These are phyloP conservation scores for Calephelis virginiensis DNA, from an alignment of 1,140 invertebrate genomes.

Conservation along the genomic window DNA sequence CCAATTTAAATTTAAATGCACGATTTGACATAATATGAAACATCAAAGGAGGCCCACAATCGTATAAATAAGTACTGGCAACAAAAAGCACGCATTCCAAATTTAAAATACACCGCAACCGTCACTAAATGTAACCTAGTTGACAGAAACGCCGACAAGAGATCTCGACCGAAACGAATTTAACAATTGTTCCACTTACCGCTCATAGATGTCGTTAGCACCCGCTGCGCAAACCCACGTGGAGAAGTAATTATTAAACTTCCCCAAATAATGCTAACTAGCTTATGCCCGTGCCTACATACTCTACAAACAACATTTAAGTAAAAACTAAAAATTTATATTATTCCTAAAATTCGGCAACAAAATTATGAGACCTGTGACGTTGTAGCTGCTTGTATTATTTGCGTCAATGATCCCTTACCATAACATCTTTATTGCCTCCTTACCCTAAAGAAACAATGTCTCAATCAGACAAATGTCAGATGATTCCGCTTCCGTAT, in stretches of 20 bases:
- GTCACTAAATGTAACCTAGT: constrained; percentile 57
- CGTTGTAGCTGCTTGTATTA: no score
- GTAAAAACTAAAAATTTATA: no score
- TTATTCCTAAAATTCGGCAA: no score
- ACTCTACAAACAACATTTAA: no score
- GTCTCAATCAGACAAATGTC: no score
- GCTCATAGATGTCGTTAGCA: constrained; percentile 69
- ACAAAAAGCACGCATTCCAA: constrained; percentile 64
- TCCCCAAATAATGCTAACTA: constrained; percentile 4
- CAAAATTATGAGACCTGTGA: no score
- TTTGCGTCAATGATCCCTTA: no score
- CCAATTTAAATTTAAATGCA: neutral
- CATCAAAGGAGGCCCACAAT: constrained; percentile 25
- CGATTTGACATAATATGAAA: constrained; percentile 8
- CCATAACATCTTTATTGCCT: no score
- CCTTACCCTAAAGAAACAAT: no score
- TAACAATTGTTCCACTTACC: constrained; percentile 67
- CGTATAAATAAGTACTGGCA: constrained; percentile 24
- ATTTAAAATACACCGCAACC: constrained; percentile 53
- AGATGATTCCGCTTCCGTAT: no score
- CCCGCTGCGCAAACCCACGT: constrained; percentile 53
- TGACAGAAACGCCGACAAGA: constrained; percentile 42
- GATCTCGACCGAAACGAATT: constrained; percentile 55
- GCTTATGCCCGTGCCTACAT: no score
- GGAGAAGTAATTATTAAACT: constrained; percentile 33